Evolutionary conservation across 2,797 vertebrate species (phyloP).

Genomic region (Tauraco hartlaubi): DNA sequence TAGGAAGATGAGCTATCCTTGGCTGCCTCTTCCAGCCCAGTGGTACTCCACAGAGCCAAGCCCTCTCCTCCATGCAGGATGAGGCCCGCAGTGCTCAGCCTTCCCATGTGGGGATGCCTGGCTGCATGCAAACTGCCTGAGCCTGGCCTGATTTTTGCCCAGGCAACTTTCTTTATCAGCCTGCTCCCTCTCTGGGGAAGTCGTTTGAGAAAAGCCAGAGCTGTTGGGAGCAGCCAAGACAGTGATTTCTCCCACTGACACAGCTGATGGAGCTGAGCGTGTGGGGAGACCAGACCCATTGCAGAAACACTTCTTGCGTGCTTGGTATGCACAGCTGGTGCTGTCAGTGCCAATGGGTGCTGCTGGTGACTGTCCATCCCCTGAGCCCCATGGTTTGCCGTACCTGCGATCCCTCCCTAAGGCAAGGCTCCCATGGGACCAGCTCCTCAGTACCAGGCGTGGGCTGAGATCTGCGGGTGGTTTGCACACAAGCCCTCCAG

Average conservation of each 20-base stretch:
- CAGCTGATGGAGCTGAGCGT: neutral
- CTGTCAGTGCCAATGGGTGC: neutral
- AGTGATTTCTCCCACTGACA: neutral
- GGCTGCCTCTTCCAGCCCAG: neutral
- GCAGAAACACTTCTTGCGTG: neutral
- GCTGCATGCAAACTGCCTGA: neutral
- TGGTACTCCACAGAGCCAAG: neutral
- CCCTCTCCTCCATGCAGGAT: neutral
- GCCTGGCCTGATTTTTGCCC: neutral
- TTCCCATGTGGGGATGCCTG: neutral
- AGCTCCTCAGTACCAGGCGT: neutral
- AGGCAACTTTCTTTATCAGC: neutral
- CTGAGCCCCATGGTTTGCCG: neutral
- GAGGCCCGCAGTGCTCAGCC: neutral
- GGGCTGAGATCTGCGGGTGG: neutral
- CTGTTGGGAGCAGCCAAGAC: neutral
- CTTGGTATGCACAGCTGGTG: rapidly evolving
- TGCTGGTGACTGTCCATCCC: neutral
- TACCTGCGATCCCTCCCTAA: neutral
- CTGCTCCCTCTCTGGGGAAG: neutral
- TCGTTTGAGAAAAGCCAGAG: neutral
- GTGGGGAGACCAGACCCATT: neutral
- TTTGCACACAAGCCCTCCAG: neutral
- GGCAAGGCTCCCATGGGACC: neutral
- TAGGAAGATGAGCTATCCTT: neutral